These are phyloP conservation scores for Sebastes melanostomus DNA, from an alignment of 2,797 vertebrate species.

Conservation along the genomic window DNA sequence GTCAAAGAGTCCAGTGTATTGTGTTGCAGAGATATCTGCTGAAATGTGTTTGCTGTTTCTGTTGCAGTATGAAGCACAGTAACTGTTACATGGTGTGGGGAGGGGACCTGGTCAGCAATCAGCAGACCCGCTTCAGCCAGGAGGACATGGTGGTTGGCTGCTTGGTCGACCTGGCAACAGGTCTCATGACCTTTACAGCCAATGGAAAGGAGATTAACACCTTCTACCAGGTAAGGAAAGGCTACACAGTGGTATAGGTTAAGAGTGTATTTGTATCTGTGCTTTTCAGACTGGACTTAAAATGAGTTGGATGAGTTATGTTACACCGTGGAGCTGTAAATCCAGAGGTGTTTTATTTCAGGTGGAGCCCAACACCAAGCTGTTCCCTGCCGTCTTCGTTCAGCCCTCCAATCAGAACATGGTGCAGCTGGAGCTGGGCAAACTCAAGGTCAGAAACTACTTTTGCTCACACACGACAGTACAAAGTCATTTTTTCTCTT, in stretches of 20 bases:
- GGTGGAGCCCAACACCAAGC: constrained; percentile 97
- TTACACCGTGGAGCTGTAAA: background rate
- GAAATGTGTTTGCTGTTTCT: background rate
- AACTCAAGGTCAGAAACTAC: constrained; percentile 86
- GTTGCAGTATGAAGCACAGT: constrained; percentile 90
- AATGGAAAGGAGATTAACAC: constrained; percentile 96
- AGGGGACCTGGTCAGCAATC: constrained; percentile 89
- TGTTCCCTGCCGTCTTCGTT: constrained; percentile 91
- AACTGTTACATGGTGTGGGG: constrained; percentile 99
- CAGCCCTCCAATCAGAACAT: constrained; percentile 90
- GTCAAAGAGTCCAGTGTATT: too few species aligned
- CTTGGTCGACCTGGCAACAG: constrained; percentile 91
- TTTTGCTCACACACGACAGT: background rate
- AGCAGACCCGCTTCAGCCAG: constrained; percentile 91
- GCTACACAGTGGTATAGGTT: background rate
- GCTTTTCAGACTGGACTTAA: background rate
- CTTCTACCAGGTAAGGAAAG: constrained; percentile 88
- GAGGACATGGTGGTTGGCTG: constrained; percentile 93
- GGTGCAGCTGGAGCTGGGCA: constrained; percentile 91
- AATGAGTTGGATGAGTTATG: background rate
- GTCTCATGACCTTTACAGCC: constrained; percentile 94
- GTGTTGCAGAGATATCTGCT: too few species aligned
- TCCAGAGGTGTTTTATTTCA: constrained; percentile 49
- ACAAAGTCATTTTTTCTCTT: background rate
- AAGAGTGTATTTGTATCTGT: background rate